Base-by-base conservation (phyloP, 2,113 vertebrate species). In the Neofelis nebulosa region DNA sequence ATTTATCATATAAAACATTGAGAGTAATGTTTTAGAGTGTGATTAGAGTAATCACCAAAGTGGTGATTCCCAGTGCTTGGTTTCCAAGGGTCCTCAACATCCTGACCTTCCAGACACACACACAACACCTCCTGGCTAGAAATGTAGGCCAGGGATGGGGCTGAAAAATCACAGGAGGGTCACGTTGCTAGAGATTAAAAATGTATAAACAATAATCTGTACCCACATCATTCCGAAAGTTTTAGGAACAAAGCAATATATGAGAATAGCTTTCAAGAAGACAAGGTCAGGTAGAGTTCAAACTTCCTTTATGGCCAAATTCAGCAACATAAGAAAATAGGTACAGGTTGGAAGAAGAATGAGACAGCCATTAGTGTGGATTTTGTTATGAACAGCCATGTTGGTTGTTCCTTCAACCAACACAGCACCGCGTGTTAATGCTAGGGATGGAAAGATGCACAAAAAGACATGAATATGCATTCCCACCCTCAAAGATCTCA, bases 271-370 rank as follows among this genome's bases (percentile, higher is more conserved):
- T 57, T 69, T 81, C 33, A 61, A 4, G 31, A 27, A 94, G 41
- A 79, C 41, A 65, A 63, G 10, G 61, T 11, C 12, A 78, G 27
- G 36, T 27, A 12, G 50, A 45, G 23, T 52, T 33, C 80, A 29
- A 88, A 93, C 31, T 33, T 69, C 41, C 82, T 91, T 79, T 78
- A 52, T 78, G 33, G 76, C 93, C 52, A 79, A 87, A 95, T 73
- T 83, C 16, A 66, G 27, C 18, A 41, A 29, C 27, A 71, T 14
- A 93, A 65, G 27, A 45, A 86, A 76, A 71, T 3, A 83, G 21
- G 19, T 33, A 33, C 25, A 48, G 31, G 85, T 66, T 65, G 5
- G 18, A 78, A 52, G 31, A 90, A 90, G 10, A 69, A 33, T 7
- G 0, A 66, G 52, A 78, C 16, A 45, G n/a, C 36, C 57, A 36